Conservation (phyloP, 2,113 vertebrate species). For the Rhadina sibilatrix region DNA sequence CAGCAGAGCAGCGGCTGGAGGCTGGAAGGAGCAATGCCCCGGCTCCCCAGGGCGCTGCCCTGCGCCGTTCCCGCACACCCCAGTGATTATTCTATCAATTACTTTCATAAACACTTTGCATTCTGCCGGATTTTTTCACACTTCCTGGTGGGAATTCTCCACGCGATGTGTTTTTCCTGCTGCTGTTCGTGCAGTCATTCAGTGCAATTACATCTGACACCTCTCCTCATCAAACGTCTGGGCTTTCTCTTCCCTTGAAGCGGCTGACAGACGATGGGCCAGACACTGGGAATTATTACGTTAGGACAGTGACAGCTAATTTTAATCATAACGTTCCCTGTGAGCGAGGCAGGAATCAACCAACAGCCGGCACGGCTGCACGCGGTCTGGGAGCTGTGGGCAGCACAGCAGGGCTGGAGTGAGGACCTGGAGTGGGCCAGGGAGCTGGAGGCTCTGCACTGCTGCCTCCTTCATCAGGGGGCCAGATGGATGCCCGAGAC, state of each 20-base stretch:
- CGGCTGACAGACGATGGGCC: slow-evolving; percentile 32
- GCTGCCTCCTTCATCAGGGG: not conserved
- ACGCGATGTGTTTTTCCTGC: slow-evolving; percentile 63
- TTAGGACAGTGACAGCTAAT: slow-evolving; percentile 40
- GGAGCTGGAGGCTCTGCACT: not conserved
- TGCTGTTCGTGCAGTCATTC: slow-evolving; percentile 61
- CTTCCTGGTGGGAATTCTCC: slow-evolving; percentile 70
- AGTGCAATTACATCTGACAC: slow-evolving; percentile 69
- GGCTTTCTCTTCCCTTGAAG: slow-evolving; percentile 33
- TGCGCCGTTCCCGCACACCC: slow-evolving; percentile 13
- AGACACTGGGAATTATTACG: slow-evolving; percentile 49
- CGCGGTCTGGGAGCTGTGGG: accelerated
- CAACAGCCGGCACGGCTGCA: not conserved
- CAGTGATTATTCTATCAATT: slow-evolving; percentile 74
- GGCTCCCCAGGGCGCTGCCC: slow-evolving; percentile 58
- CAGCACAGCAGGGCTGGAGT: not conserved
- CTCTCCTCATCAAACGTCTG: slow-evolving; percentile 60
- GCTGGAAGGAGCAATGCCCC: slow-evolving; percentile 40
- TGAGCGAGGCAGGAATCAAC: not conserved
- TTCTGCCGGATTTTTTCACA: slow-evolving; percentile 51
- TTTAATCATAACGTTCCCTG: slow-evolving; percentile 4
- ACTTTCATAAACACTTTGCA: slow-evolving; percentile 61
- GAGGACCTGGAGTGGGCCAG: not conserved
- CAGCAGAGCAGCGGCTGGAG: slow-evolving; percentile 20
- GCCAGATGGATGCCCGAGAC: not conserved